Conservation (phyloP, 2,797 vertebrate genomes). For the Malurus leucopterus region DNA sequence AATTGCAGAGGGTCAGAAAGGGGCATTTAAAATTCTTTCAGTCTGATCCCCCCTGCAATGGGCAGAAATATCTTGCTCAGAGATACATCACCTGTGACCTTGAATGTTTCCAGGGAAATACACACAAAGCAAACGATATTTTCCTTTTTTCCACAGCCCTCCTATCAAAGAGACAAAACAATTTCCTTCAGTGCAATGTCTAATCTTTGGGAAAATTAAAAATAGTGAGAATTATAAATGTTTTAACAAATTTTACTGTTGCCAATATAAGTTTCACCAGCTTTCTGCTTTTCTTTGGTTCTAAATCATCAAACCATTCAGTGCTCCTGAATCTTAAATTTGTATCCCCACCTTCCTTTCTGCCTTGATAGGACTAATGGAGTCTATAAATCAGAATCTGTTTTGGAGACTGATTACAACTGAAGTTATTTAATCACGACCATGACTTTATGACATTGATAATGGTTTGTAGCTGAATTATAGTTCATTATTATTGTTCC, state of each 20-base stretch:
- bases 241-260: not conserved
- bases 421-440: not conserved
- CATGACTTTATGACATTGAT: not conserved
- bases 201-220: not conserved
- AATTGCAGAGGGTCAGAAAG: not conserved
- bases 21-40: not conserved
- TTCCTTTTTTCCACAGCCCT: not conserved
- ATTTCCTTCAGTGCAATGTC: not conserved
- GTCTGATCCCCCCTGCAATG: accelerated
- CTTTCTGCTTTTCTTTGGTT: not conserved
- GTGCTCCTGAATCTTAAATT: not conserved
- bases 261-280: not conserved
- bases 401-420: not conserved
- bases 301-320: accelerated
- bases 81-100: accelerated
- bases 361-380: not conserved
- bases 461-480: not conserved
- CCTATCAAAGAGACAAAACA: not conserved
- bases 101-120: not conserved
- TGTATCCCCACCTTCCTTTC: not conserved
- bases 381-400: not conserved
- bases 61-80: not conserved
- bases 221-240: not conserved
- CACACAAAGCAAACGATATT: not conserved
- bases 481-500: not conserved